A percentile compares a stretch with the other conserved stretches of the same genome.
These are phyloP conservation scores for Collichthys lucidus DNA, from an alignment of 2,113 vertebrate species.

Conservation along the genomic window DNA sequence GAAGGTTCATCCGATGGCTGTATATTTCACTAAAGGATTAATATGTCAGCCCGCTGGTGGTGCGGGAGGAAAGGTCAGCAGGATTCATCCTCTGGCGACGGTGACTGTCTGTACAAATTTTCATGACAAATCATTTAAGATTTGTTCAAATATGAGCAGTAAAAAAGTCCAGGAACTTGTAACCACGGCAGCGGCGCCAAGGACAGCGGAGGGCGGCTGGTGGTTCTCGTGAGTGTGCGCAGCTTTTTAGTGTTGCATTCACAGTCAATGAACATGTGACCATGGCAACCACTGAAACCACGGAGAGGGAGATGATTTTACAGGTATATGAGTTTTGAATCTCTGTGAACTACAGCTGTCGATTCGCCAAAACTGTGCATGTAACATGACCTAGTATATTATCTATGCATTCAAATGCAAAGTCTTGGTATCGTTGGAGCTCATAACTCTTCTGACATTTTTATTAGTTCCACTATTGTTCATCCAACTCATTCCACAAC, in stretches of 20 bases:
- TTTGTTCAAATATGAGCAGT: not conserved
- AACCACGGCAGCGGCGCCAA: not conserved
- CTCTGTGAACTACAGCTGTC: not conserved
- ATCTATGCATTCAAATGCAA: not conserved
- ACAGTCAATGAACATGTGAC: not conserved
- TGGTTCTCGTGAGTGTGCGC: not conserved
- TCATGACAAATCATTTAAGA: not conserved
- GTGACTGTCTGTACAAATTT: not conserved
- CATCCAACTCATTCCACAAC: slow-evolving; percentile 21
- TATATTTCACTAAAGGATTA: too few species aligned
- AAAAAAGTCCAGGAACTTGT: not conserved
- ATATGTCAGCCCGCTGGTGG: too few species aligned
- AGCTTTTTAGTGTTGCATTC: not conserved
- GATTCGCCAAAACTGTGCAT: not conserved
- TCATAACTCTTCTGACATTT: slow-evolving; percentile 39
- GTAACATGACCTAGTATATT: not conserved
- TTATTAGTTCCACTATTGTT: slow-evolving; percentile 22
- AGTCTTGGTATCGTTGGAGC: not conserved
- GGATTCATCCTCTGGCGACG: not conserved
- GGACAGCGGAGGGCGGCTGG: not conserved
- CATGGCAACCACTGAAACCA: not conserved
- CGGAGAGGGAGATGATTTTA: not conserved
- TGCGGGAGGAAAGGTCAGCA: too few species aligned
- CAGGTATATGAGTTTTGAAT: not conserved
- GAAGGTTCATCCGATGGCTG: too few species aligned